phyloP scores from a whole-genome alignment of 2,113 vertebrate species.

The Gavialis gangeticus region DNA sequence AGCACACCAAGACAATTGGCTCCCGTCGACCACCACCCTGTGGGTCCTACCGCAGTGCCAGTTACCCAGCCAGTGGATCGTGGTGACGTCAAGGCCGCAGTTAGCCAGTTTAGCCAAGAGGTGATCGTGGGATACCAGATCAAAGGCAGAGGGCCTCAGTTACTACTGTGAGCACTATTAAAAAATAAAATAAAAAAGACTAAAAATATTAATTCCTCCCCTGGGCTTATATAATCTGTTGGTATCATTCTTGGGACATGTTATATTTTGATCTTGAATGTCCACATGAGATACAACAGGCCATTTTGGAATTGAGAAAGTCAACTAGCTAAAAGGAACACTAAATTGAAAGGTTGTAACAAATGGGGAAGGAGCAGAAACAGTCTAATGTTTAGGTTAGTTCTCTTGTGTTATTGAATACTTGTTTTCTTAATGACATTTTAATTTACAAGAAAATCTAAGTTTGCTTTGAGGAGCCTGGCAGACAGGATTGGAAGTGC shows the following conservation, averaged over 20 bases:
- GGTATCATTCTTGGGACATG: neutral
- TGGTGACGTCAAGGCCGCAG: too few species aligned
- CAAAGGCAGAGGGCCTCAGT: constrained; percentile 17
- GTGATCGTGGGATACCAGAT: neutral
- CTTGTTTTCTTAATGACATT: neutral
- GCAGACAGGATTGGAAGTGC: neutral
- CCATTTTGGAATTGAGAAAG: neutral
- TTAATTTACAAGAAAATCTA: constrained; percentile 34
- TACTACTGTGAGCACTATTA: neutral
- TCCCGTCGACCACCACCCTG: too few species aligned
- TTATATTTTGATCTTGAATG: neutral
- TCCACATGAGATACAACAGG: neutral
- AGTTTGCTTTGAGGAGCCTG: constrained; percentile 15
- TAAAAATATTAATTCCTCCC: neutral
- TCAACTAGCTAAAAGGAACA: neutral
- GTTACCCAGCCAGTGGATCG: too few species aligned
- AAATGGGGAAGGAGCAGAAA: neutral
- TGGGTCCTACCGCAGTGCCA: too few species aligned
- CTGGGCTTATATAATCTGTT: neutral
- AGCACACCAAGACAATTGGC: too few species aligned
- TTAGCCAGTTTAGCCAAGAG: too few species aligned
- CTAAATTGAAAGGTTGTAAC: constrained; percentile 3
- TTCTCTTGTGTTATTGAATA: constrained; percentile 28
- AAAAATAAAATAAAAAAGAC: neutral
- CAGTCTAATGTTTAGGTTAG: neutral